These are phyloP conservation scores for Pteruthius melanotis DNA, from an alignment of 2,113 vertebrate species.

Conservation along the genomic window DNA sequence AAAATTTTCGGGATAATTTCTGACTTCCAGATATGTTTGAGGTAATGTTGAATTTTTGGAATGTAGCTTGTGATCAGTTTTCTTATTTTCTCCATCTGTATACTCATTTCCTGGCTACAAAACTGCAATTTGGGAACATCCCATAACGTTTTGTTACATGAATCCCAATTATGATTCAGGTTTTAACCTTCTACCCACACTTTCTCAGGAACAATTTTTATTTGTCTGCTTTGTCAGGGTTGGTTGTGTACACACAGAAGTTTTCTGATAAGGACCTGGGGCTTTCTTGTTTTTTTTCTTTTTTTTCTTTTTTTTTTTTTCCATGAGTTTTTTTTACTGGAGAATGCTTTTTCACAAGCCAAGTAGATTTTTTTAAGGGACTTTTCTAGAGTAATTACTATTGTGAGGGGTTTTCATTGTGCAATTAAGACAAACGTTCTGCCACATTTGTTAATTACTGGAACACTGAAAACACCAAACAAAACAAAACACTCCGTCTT, in stretches of 20 bases:
- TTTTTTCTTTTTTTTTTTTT: fast-evolving
- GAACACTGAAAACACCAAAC: conserved; percentile 38
- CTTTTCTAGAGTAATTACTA: background rate
- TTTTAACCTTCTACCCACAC: background rate
- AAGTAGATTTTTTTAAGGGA: background rate
- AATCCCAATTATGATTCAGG: background rate
- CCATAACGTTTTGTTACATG: background rate
- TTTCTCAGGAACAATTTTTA: background rate
- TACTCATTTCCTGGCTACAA: background rate
- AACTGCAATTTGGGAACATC: background rate
- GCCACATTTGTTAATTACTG: conserved; percentile 54
- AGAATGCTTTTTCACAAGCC: background rate
- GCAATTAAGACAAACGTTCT: conserved; percentile 57
- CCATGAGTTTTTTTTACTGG: background rate
- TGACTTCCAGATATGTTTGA: background rate
- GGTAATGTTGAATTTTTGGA: background rate
- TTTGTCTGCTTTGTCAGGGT: background rate
- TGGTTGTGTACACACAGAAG: background rate
- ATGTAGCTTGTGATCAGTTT: background rate
- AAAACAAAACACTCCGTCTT: background rate
- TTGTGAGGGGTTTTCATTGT: background rate
- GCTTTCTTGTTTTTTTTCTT: background rate
- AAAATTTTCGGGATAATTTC: background rate
- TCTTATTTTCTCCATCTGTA: background rate
- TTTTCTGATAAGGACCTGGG: background rate